Evolutionary conservation across 2,888 invertebrate genomes (phyloP).

Genomic region (Enchytraeus crypticus): DNA sequence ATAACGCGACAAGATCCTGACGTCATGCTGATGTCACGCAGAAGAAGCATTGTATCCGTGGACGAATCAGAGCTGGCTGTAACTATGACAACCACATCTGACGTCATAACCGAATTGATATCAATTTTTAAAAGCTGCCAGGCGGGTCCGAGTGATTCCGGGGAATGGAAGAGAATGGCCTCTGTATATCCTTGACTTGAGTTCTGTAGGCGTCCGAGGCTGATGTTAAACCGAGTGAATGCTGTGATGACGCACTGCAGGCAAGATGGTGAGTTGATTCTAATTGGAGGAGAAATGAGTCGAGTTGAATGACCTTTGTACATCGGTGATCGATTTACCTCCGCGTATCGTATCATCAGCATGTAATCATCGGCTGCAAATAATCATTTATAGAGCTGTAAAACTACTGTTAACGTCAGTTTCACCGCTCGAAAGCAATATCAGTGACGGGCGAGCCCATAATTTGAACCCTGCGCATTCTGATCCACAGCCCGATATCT

Average conservation of each 20-base stretch:
- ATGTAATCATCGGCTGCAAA: too few relatives aligned
- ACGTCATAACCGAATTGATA: not conserved
- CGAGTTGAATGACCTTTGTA: not conserved
- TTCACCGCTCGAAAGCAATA: too few relatives aligned
- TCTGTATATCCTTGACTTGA: constrained; percentile 1
- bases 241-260: constrained; percentile 3
- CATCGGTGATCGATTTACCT: not conserved
- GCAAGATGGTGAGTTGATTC: not conserved
- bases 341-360: too few relatives aligned
- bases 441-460: too few relatives aligned
- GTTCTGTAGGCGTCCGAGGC: not conserved
- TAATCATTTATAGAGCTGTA: too few relatives aligned
- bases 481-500: too few relatives aligned
- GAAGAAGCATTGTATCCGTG: too few relatives aligned
- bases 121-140: constrained; percentile 12
- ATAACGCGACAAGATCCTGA: too few relatives aligned
- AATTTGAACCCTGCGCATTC: too few relatives aligned
- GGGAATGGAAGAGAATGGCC: not conserved
- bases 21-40: too few relatives aligned
- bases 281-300: constrained; percentile 12
- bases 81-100: constrained; percentile 5
- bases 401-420: too few relatives aligned
- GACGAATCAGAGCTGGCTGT: too few relatives aligned
- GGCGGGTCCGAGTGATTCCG: not conserved
- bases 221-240: constrained; percentile 6